Conservation (phyloP, 2,797 vertebrate genomes). For the Oreochromis grahami region DNA sequence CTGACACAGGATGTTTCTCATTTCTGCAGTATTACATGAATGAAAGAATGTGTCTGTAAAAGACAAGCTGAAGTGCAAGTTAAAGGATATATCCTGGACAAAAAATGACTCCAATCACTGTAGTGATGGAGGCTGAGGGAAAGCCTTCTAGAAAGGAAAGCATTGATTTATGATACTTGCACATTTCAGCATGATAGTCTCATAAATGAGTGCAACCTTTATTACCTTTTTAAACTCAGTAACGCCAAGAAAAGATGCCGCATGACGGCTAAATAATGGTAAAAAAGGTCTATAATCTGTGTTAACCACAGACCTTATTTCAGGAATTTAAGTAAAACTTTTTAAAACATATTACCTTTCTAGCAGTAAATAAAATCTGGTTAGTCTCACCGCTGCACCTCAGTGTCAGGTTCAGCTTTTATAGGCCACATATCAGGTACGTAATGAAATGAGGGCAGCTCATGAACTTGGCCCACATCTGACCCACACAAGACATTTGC, state of each 20-base stretch:
- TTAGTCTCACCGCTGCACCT: not conserved
- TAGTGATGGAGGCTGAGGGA: not conserved
- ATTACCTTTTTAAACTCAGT: not conserved
- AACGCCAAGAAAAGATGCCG: not conserved
- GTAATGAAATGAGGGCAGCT: not conserved
- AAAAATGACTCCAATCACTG: not conserved
- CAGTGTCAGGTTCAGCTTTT: not conserved
- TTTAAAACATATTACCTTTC: not conserved
- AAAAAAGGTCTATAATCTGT: not conserved
- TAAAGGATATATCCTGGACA: not conserved
- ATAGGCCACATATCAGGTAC: not conserved
- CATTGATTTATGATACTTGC: not conserved
- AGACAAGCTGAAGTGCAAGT: not conserved
- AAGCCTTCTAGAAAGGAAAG: not conserved
- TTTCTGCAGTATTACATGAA: not conserved
- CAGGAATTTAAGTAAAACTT: not conserved
- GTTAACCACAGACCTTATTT: not conserved
- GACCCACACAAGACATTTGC: not conserved
- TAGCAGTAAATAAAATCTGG: not conserved
- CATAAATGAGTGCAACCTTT: not conserved
- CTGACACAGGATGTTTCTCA: not conserved
- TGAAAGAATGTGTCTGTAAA: not conserved
- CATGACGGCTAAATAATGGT: accelerated
- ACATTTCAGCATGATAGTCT: not conserved
- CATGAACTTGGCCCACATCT: not conserved